Percentiles rank a stretch among this genome's conserved stretches.
These are phyloP conservation scores for Pterois miles DNA, from an alignment of 2,797 vertebrate genomes.

Conservation along the genomic window DNA sequence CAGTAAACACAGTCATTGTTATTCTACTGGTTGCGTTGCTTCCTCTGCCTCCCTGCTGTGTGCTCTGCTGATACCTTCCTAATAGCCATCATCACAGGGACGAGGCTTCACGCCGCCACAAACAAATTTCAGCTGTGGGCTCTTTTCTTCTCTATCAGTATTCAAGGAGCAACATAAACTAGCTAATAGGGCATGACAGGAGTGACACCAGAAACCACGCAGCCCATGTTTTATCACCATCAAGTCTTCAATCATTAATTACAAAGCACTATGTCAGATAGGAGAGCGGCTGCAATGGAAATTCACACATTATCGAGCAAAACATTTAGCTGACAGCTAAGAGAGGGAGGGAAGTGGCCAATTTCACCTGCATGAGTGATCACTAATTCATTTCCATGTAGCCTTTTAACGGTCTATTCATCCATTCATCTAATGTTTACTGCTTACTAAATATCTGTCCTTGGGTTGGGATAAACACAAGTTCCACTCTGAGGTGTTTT, in stretches of 20 bases:
- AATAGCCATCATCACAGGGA: constrained; percentile 27
- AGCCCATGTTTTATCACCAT: constrained; percentile 30
- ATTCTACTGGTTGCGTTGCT: not conserved
- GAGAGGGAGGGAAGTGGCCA: not conserved
- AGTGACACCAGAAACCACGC: not conserved
- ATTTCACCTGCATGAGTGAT: constrained; percentile 46
- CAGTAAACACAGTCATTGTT: not conserved
- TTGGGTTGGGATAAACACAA: constrained; percentile 10
- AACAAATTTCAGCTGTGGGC: constrained; percentile 19
- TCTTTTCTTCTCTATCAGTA: constrained; percentile 29
- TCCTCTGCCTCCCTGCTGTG: constrained; percentile 4
- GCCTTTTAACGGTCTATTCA: constrained; percentile 28
- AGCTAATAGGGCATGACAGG: constrained; percentile 38
- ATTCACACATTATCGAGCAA: constrained; percentile 10
- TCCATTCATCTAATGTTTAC: constrained; percentile 27
- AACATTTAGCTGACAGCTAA: not conserved
- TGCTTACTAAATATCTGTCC: constrained; percentile 8
- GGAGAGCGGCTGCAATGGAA: constrained; percentile 8
- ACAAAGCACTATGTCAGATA: constrained; percentile 12
- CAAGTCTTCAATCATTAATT: constrained; percentile 40
- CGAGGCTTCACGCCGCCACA: constrained; percentile 7
- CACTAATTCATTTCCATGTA: constrained; percentile 57
- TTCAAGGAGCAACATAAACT: constrained; percentile 34
- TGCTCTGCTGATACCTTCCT: not conserved
- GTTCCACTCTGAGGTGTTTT: not conserved